Percentiles rank a stretch among this genome's conserved stretches.
phyloP scores from a whole-genome alignment of 2,888 invertebrate species.

The Drosophila kambysellisi region DNA sequence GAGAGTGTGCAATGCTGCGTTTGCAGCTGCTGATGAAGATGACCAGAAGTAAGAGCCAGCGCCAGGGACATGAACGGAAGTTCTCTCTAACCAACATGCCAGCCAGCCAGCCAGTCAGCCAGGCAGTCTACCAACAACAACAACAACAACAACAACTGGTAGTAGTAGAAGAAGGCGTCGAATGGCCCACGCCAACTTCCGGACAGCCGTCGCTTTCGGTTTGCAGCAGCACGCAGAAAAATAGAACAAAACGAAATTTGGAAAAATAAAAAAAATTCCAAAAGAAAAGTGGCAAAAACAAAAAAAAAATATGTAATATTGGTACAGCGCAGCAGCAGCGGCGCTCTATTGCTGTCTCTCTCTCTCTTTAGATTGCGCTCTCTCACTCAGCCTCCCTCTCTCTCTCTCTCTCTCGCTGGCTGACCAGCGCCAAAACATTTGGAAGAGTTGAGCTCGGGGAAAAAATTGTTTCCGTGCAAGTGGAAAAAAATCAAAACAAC shows the following conservation, averaged over 20 bases:
- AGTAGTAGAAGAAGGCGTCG: conserved; percentile 60
- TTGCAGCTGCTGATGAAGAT: conserved; percentile 80
- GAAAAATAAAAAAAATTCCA: conserved; percentile 35
- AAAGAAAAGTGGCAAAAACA: conserved; percentile 47
- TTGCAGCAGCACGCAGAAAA: conserved; percentile 76
- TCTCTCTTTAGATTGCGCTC: conserved; percentile 31
- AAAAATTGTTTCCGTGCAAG: conserved; percentile 53
- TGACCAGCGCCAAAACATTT: conserved; percentile 68
- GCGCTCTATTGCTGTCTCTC: conserved; percentile 34
- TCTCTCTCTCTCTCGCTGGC: conserved; percentile 26
- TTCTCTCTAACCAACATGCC: conserved; percentile 76
- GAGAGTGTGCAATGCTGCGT: conserved; percentile 45
- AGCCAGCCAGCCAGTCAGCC: background rate
- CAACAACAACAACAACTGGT: conserved; percentile 41
- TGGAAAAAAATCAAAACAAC: conserved; percentile 77
- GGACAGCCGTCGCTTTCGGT: conserved; percentile 51
- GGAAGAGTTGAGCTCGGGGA: conserved; percentile 47
- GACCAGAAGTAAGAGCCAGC: conserved; percentile 64
- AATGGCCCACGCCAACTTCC: conserved; percentile 59
- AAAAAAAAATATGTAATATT: conserved; percentile 55
- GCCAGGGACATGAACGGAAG: conserved; percentile 69
- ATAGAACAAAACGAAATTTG: conserved; percentile 64
- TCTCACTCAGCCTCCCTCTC: conserved; percentile 1
- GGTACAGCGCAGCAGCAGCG: conserved; percentile 69
- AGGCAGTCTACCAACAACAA: conserved; percentile 32